phyloP scores from a whole-genome alignment of 1,140 invertebrate genomes.

The Chymomyza costata region DNA sequence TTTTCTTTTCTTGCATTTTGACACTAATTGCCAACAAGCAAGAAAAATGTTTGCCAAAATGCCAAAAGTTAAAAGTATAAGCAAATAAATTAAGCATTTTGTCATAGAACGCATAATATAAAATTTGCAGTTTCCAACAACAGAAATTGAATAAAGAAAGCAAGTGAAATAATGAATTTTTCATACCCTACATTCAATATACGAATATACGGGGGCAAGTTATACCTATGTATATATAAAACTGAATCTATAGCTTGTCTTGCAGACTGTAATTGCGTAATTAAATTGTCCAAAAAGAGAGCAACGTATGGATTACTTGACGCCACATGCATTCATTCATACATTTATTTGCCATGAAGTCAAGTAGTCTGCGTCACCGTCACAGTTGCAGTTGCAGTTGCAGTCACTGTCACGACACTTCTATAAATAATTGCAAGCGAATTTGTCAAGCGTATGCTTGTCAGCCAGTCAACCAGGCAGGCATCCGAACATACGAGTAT shows the following conservation, averaged over 20 bases:
- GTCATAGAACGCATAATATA: slow-evolving; percentile 13
- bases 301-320: neutral
- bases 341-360: slow-evolving; percentile 42
- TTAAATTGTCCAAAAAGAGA: slow-evolving; percentile 68
- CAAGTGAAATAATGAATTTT: no score
- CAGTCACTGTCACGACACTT: slow-evolving; percentile 37
- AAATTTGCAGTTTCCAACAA: slow-evolving; percentile 33
- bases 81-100: slow-evolving; percentile 55
- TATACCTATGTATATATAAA: no score
- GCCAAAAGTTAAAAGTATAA: slow-evolving; percentile 47
- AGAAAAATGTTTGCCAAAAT: slow-evolving; percentile 46
- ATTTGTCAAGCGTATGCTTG: slow-evolving; percentile 57
- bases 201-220: no score
- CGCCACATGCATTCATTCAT: slow-evolving; percentile 36
- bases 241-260: no score
- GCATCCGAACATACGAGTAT: slow-evolving; percentile 15
- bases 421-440: slow-evolving; percentile 71
- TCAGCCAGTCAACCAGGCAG: neutral
- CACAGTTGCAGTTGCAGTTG: slow-evolving; percentile 8
- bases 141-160: slow-evolving; percentile 49
- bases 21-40: slow-evolving; percentile 50
- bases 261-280: slow-evolving; percentile 66
- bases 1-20: slow-evolving; percentile 1
- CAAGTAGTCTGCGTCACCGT: neutral
- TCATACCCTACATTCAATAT: no score